Base-by-base conservation (phyloP, 2,797 vertebrate genomes). In the Coregonus suidteri region DNA sequence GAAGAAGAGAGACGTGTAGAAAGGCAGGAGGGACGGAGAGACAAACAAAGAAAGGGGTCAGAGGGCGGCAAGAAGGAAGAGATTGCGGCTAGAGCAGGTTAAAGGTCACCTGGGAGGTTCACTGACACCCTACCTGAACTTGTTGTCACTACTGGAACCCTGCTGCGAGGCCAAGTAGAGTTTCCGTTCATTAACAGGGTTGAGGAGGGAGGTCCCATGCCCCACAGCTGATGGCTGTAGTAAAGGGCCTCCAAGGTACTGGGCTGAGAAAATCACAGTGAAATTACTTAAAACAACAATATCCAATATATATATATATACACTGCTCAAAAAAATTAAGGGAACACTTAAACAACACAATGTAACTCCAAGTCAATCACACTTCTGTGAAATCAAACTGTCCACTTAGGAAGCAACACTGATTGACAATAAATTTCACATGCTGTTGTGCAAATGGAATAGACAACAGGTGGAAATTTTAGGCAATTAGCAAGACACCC, bases 151-250 rank as follows among this genome's bases (percentile, higher is more conserved):
- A 16, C 37, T 41, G 37, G 6, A 41, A 41, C 37, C 37, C 6
- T 41, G 37, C 35, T 71, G 69, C 80, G 66, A 81, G 52, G 81
- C 75, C 82, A 86, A 85, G 85, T 81, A 83, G 83, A 88, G 82
- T 78, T 86, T 82, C 77, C 84, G 84, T 77, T 77, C 85, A 77
- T 53, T 47, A 74, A 34, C 70, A 76, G 73, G 77, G 64, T 51
- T 65, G 79, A 78, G 7, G 41, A 47, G 79, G 79, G 79, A 75
- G 59, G 75, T 69, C 71, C 86, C 81, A 82, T 81, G 83, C n/a
- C 82, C 83, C 82, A 83, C 18, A 87, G 87, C 78, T 65, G 3
- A 4, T 77, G 65, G 7, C 16, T 20, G 51, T 54, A 82, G 75
- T 79, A 76, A 78, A 6, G 41, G 9, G n/a, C 5, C 54, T 59